These are phyloP conservation scores for Momotus momota DNA, from an alignment of 2,797 vertebrate species.

Conservation along the genomic window DNA sequence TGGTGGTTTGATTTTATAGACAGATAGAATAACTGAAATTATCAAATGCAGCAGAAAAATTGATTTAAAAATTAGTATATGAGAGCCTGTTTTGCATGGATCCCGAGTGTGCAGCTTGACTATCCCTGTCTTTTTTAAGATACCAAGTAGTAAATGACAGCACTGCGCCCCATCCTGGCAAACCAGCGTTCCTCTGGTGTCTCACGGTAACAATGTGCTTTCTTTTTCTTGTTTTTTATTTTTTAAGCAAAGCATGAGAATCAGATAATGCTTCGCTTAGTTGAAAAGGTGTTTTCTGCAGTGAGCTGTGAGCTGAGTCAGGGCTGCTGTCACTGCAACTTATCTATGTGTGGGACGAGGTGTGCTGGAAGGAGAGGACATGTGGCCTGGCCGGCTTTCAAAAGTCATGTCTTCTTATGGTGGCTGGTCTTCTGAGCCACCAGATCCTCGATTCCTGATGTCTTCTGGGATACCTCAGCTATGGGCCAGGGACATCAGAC, in stretches of 20 bases:
- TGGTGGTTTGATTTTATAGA: background rate
- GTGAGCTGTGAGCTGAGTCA: background rate
- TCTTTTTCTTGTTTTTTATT: background rate
- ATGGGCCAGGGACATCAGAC: background rate
- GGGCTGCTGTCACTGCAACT: rapidly evolving
- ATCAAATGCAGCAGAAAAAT: background rate
- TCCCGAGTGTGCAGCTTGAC: background rate
- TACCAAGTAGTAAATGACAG: background rate
- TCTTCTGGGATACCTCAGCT: rapidly evolving
- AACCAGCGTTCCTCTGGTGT: background rate
- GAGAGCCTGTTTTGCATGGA: background rate
- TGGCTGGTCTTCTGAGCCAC: background rate
- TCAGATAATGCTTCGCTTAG: background rate
- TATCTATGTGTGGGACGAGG: background rate
- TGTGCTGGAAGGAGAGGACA: background rate
- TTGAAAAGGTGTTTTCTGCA: background rate
- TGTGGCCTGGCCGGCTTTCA: background rate
- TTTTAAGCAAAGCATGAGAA: background rate
- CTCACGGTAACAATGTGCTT: background rate
- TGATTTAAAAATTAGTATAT: background rate
- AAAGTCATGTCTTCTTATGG: background rate
- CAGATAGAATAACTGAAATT: background rate
- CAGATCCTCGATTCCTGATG: background rate
- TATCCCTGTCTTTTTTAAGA: background rate
- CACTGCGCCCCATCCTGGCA: background rate